phyloP scores from a whole-genome alignment of 2,113 vertebrate genomes.

The Carettochelys insculpta region DNA sequence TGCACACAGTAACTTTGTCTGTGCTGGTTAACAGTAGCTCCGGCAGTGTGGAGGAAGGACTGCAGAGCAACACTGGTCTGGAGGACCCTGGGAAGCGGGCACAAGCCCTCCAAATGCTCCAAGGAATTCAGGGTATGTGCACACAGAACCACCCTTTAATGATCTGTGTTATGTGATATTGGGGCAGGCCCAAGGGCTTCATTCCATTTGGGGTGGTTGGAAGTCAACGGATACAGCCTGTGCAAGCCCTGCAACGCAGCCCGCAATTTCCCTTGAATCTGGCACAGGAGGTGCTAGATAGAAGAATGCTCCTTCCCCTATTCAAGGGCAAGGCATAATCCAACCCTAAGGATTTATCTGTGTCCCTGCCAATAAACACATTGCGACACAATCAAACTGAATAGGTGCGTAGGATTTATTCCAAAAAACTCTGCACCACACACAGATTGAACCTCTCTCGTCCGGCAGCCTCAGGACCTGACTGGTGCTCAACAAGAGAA shows the following conservation, averaged over 20 bases:
- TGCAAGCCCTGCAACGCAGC: background rate
- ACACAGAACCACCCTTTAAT: background rate
- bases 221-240: background rate
- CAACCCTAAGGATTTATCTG: background rate
- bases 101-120: background rate
- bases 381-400: background rate
- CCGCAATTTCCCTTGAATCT: background rate
- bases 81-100: rapidly evolving
- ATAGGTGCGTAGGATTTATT: background rate
- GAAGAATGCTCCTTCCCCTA: background rate
- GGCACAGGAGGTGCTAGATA: background rate
- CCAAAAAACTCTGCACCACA: background rate
- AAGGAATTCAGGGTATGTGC: background rate
- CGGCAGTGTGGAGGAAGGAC: background rate
- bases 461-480: too few species aligned
- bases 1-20: background rate
- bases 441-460: too few species aligned
- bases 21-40: background rate
- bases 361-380: background rate
- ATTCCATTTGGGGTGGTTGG: background rate
- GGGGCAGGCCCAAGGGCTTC: background rate
- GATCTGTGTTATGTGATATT: background rate
- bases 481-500: too few species aligned
- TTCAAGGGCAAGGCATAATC: background rate
- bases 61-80: background rate